Base-by-base conservation (phyloP, 2,113 vertebrate genomes). In the Pollachius pollachius region DNA sequence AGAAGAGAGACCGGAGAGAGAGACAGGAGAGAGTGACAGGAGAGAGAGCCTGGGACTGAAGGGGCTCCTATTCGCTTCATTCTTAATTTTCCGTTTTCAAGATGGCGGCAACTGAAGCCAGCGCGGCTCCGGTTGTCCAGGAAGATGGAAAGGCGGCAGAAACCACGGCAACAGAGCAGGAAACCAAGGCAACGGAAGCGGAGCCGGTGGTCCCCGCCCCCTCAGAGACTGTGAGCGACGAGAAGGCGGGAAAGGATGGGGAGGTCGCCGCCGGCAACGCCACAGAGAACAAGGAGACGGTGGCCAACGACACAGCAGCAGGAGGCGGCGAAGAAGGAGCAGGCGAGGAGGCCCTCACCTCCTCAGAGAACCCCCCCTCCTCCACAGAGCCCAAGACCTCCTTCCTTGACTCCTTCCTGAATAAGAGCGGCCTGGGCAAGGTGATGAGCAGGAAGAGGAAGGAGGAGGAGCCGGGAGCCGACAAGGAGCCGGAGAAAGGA, bases 401-500 rank as follows among this genome's bases (percentile, higher is more conserved):
- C 2, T 90, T 93, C 80, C 86, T 91, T 78, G 90, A 91, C 78
- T 93, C 92, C 27, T 92, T 93, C 85, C 87, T 93, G 72, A 93
- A 91, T 81, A 92, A 92, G 83, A 92, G 92, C 9, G 92, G 92
- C 13, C 85, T 93, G 81, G 92, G 91, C 15, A 93, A 93, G 77
- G 91, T 93, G 67, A 93, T 92, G 89, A 85, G 88, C 75, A 93
- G 92, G 84, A 93, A 92, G 87, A 93, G 91, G 9, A 92, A 92
- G 48, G 81, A 82, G 77, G 90, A 91, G 60, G 62, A 2, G 15
- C 52, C 69, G 0, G 87, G 70, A 58, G 85, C 70, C 0, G 81
- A 87, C 48, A 89, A 91, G 2, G 89, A 90, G 48, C 81, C 58
- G 2, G 87, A 89, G 37, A 87, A 90, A 57, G 82, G 37, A n/a